Evolutionary conservation across 1,140 invertebrate genomes (phyloP).

Genomic region (Brachionus asplanchnoidis): DNA sequence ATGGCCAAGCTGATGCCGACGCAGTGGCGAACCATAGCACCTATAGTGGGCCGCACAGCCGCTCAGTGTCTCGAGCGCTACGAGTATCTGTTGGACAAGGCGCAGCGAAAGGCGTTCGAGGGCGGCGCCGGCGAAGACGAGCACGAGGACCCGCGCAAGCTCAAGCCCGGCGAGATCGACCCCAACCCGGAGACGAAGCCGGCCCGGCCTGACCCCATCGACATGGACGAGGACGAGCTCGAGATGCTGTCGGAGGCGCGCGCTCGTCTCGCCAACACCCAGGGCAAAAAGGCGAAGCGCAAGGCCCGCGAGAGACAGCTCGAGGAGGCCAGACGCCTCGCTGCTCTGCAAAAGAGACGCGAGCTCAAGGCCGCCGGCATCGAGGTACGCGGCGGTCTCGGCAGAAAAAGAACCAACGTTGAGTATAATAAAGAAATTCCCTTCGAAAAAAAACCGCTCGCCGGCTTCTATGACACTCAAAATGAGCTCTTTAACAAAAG

Average conservation of each 20-base stretch:
- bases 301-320: constrained; percentile 97
- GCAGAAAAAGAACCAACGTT: constrained; percentile 63
- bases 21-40: constrained; percentile 98
- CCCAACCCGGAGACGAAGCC: constrained; percentile 99
- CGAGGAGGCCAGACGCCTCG: constrained; percentile 89
- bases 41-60: constrained; percentile 94
- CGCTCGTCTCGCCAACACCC: constrained; percentile 94
- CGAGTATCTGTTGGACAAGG: constrained; percentile 81
- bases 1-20: constrained; percentile 98
- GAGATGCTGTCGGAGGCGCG: constrained; percentile 98
- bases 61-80: constrained; percentile 97
- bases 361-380: constrained; percentile 97
- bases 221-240: constrained; percentile 99
- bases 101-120: constrained; percentile 56
- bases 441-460: constrained; percentile 85
- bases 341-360: constrained; percentile 88
- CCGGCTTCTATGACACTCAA: constrained; percentile 84
- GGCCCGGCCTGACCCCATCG: constrained; percentile 95
- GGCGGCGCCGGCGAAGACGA: constrained; percentile 69
- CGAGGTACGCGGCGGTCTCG: constrained; percentile 57
- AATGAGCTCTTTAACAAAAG: constrained; percentile 79
- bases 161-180: constrained; percentile 98
- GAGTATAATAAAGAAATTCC: constrained; percentile 98
- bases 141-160: constrained; percentile 84
- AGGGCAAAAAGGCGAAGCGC: constrained; percentile 97